A percentile compares a stretch with the other conserved stretches of the same genome.
Conservation (phyloP, 2,113 vertebrate genomes). For the Eulemur macaco region DNA sequence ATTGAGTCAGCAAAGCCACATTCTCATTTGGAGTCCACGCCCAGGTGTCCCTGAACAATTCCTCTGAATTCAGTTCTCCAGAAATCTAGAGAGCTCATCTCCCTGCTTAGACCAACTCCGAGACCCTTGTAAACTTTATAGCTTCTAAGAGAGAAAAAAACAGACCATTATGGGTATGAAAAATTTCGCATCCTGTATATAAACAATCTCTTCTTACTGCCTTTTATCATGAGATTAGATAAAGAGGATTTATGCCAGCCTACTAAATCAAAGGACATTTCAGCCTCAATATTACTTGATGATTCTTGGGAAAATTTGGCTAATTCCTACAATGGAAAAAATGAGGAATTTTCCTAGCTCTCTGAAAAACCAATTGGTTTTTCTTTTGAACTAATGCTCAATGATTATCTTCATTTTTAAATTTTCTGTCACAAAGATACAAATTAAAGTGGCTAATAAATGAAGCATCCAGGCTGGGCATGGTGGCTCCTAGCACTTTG, state of each 20-base stretch:
- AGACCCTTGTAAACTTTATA: neutral
- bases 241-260: neutral
- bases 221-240: constrained; percentile 44
- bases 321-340: neutral
- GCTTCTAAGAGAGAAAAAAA: neutral
- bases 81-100: neutral
- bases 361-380: constrained; percentile 22
- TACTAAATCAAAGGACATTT: constrained; percentile 3
- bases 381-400: constrained; percentile 37
- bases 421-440: constrained; percentile 21
- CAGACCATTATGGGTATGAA: neutral
- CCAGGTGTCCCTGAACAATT: neutral
- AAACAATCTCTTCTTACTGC: neutral
- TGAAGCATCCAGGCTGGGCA: too few species aligned
- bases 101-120: neutral
- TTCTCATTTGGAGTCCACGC: neutral
- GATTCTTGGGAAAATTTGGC: neutral
- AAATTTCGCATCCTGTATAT: neutral
- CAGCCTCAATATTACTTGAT: neutral
- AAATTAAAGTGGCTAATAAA: constrained; percentile 28
- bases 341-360: constrained; percentile 5
- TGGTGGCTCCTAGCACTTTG: too few species aligned
- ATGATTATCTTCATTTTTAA: constrained; percentile 30
- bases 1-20: neutral
- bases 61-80: neutral